Conservation (phyloP, 1,140 invertebrate species). For the Piezodorus guildinii region DNA sequence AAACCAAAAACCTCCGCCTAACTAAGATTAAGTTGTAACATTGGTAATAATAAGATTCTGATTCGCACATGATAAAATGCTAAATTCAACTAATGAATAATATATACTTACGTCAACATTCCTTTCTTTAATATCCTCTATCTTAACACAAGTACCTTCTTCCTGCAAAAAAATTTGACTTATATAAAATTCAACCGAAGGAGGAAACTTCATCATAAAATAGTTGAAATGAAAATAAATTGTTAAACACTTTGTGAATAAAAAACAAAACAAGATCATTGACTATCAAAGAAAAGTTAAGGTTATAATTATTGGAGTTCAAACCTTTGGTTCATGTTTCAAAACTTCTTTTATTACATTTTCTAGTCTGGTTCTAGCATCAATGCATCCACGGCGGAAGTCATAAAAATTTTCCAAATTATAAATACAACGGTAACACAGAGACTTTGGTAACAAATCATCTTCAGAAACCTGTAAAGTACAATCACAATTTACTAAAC, state of each 20-base stretch:
- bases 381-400: slow-evolving; percentile 40
- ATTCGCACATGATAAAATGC: too few species aligned
- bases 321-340: slow-evolving; percentile 4
- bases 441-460: slow-evolving; percentile 38
- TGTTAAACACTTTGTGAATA: neutral
- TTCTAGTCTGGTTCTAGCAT: slow-evolving; percentile 37
- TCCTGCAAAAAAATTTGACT: neutral
- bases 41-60: too few species aligned
- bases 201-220: neutral
- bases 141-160: neutral
- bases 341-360: slow-evolving; percentile 23
- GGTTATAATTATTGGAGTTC: neutral
- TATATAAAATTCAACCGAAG: neutral
- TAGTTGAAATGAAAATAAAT: neutral
- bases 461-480: slow-evolving; percentile 37
- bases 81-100: too few species aligned
- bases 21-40: too few species aligned
- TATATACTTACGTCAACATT: too few species aligned
- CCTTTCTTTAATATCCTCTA: neutral
- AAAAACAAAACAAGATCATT: slow-evolving; percentile 9
- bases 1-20: too few species aligned
- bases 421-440: slow-evolving; percentile 42
- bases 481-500: neutral
- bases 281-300: neutral
- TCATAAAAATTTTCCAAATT: slow-evolving; percentile 43